Evolutionary conservation across 1,140 invertebrate species (phyloP).

Genomic region (Drosophila tristis): DNA sequence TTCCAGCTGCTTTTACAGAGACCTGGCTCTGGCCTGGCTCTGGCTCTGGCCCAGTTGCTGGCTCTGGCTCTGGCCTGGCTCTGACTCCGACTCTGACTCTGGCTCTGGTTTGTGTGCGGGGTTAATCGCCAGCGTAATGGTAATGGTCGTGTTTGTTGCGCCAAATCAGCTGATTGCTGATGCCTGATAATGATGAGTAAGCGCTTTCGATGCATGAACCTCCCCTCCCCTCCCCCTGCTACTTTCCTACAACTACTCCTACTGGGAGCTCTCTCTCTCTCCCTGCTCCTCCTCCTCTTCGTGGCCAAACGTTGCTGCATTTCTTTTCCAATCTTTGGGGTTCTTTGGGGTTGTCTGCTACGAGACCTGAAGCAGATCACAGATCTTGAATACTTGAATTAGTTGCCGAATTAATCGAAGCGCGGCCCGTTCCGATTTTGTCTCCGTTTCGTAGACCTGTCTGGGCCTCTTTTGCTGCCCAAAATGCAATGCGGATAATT

Average conservation of each 20-base stretch:
- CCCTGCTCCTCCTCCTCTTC: too few species aligned
- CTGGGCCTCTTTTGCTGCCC: conserved; percentile 2
- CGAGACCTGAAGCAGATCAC: too few species aligned
- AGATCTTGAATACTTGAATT: too few species aligned
- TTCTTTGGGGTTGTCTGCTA: too few species aligned
- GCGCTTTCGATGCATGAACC: conserved; percentile 28
- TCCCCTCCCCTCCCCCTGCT: neutral
- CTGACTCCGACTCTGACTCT: conserved; percentile 13
- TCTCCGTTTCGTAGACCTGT: neutral
- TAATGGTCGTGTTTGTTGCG: conserved; percentile 45
- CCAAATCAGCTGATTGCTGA: conserved; percentile 49
- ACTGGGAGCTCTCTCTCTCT: too few species aligned
- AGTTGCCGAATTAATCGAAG: too few species aligned
- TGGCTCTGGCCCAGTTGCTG: conserved; percentile 14
- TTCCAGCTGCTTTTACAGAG: conserved; percentile 35
- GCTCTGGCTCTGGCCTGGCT: conserved; percentile 5
- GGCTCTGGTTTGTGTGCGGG: conserved; percentile 16
- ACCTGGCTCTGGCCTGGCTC: conserved; percentile 14
- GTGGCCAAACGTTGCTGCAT: too few species aligned
- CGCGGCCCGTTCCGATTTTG: too few species aligned
- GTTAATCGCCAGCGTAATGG: conserved; percentile 47
- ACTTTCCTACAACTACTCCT: neutral
- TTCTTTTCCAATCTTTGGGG: too few species aligned
- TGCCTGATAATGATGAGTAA: conserved; percentile 51
- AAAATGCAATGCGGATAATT: conserved; percentile 49